Base-by-base conservation (phyloP, 2,888 invertebrate genomes). In the Nomada hirtipes region DNA sequence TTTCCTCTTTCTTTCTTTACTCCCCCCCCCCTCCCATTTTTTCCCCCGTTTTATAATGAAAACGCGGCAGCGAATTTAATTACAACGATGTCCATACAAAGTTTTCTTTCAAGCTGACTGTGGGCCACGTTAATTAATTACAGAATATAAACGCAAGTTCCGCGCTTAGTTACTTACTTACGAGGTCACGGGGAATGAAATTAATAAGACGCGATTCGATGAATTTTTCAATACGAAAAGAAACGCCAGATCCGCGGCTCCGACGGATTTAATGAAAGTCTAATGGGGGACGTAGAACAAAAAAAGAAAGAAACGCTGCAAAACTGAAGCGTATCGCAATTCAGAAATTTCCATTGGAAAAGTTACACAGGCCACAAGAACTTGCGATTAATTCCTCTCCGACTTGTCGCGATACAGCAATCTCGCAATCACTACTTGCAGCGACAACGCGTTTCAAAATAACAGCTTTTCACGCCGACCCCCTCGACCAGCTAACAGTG, bases 31-130 rank as follows among this genome's bases (percentile, higher is more conserved):
- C 20, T 1, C 2, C 20, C 15, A 9, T 10, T 18, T 44, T n/a
- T 47, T 23, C 13, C 29, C 7, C n/a, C 29, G 11, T 44, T 57
- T 57, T 57, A 55, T 55, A 44, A 65, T 65, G 57, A 47, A 65
- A 73, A 47, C 65, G 73, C 50, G 50, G 55, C 63, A 55, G 53
- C 68, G 80, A 73, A 72, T 80, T 80, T 80, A 80, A 80, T 80
- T 80, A 80, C 79, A 80, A 80, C 72, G 80, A 80, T 80, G 80
- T 80, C 68, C 72, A 68, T 68, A 80, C 80, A 80, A 80, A 79
- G 63, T 80, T 72, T 67, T 71, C 70, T 71, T 79, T 67, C 76
- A 55, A 50, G 15, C 29, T 20, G 61, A 79, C 80, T 67, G 29
- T 10, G 71, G 61, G 61, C 68, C 80, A 59, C 72, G 72, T 79